Conservation (phyloP, 2,113 vertebrate genomes). For the Poeciliopsis prolifica region DNA sequence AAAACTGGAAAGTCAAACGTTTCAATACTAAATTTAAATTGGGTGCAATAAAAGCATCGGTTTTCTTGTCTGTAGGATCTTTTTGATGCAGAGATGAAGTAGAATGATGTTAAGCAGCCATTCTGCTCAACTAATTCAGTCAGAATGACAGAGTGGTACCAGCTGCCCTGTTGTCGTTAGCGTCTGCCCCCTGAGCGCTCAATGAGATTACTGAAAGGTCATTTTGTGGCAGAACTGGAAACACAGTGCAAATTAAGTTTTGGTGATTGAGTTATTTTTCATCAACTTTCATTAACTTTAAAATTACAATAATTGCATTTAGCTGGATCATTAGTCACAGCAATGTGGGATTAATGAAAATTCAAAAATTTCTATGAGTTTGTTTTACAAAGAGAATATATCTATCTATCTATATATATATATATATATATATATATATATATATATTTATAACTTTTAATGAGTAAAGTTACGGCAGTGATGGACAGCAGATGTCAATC, state of each 20-base stretch:
- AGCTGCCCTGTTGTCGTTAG: not conserved
- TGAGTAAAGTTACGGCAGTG: too few species aligned
- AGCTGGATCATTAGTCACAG: not conserved
- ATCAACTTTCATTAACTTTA: not conserved
- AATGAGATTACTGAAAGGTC: not conserved
- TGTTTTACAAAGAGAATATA: too few species aligned
- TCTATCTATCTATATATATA: too few species aligned
- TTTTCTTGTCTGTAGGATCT: not conserved
- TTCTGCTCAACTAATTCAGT: not conserved
- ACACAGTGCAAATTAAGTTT: not conserved
- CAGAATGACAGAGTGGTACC: not conserved
- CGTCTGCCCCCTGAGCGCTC: not conserved
- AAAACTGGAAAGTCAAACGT: not conserved
- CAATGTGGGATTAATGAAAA: not conserved
- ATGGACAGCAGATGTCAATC: too few species aligned
- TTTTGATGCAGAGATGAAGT: not conserved
- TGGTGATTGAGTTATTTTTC: not conserved
- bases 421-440: too few species aligned
- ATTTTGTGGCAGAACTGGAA: not conserved
- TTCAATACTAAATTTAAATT: not conserved
- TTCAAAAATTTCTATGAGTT: not conserved
- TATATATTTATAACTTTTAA: too few species aligned
- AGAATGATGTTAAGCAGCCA: not conserved
- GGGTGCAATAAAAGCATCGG: not conserved
- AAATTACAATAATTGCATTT: not conserved